Evolutionary conservation across 2,113 vertebrate genomes (phyloP).

Genomic region (Colossoma macropomum): DNA sequence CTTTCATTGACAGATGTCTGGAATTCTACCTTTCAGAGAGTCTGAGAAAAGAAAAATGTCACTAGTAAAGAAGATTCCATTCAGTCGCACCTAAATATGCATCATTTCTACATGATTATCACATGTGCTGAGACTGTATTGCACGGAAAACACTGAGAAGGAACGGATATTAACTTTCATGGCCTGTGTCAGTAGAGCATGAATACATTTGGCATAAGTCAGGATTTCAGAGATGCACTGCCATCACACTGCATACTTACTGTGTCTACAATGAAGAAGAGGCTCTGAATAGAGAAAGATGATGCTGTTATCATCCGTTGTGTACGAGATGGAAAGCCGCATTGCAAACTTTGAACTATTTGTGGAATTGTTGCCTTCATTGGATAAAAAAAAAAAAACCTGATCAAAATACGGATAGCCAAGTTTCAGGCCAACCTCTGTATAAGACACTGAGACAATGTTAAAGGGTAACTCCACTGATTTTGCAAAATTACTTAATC

Average conservation of each 20-base stretch:
- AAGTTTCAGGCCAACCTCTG: too few species aligned
- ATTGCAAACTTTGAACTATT: neutral
- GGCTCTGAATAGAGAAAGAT: neutral
- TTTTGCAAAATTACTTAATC: too few species aligned
- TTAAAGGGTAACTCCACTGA: too few species aligned
- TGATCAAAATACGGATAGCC: too few species aligned
- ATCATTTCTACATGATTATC: neutral
- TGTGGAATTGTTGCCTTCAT: neutral
- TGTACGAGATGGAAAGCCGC: neutral
- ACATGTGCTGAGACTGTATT: too few species aligned
- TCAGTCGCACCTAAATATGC: neutral
- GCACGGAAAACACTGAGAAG: neutral
- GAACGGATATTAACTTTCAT: neutral
- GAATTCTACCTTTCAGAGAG: too few species aligned
- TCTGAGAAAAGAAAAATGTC: neutral
- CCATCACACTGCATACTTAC: neutral
- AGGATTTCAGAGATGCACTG: neutral
- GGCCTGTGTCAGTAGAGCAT: neutral
- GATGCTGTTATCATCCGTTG: neutral
- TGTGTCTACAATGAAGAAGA: neutral
- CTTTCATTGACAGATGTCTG: too few species aligned
- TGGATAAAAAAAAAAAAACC: too few species aligned
- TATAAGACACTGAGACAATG: too few species aligned
- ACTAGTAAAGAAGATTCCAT: too few species aligned
- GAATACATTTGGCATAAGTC: neutral